These are phyloP conservation scores for Erpetoichthys calabaricus DNA, from an alignment of 2,797 vertebrate species.

Conservation along the genomic window DNA sequence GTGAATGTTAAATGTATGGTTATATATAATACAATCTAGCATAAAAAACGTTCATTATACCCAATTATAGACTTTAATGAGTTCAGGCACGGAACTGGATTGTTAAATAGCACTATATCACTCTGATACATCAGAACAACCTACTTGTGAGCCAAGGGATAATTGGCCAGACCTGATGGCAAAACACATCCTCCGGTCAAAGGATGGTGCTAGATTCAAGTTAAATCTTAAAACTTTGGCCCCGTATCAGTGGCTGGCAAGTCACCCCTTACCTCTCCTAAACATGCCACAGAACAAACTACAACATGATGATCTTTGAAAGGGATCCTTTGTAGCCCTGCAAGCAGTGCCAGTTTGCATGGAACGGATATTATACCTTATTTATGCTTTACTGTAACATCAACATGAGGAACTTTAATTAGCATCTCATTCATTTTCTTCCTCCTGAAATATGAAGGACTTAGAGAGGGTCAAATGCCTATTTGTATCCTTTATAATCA, in stretches of 20 bases:
- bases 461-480: no score
- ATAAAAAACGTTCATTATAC: no score
- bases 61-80: slow-evolving; percentile 26
- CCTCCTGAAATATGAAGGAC: neutral
- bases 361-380: slow-evolving; percentile 39
- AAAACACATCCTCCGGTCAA: slow-evolving; percentile 7
- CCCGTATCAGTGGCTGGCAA: slow-evolving; percentile 22
- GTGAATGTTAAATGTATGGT: no score
- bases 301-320: neutral
- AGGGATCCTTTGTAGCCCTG: slow-evolving; percentile 52
- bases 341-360: slow-evolving; percentile 64
- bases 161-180: no score
- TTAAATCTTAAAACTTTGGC: no score
- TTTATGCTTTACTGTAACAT: no score
- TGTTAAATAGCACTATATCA: no score
- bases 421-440: neutral
- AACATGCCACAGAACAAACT: slow-evolving; percentile 24
- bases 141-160: no score
- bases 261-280: slow-evolving; percentile 24
- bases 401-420: neutral
- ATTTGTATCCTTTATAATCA: no score
- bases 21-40: no score
- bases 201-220: neutral
- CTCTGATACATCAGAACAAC: no score
- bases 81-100: slow-evolving; percentile 40